Conservation (phyloP, 2,888 invertebrate species). For the Dorcus hopei region DNA sequence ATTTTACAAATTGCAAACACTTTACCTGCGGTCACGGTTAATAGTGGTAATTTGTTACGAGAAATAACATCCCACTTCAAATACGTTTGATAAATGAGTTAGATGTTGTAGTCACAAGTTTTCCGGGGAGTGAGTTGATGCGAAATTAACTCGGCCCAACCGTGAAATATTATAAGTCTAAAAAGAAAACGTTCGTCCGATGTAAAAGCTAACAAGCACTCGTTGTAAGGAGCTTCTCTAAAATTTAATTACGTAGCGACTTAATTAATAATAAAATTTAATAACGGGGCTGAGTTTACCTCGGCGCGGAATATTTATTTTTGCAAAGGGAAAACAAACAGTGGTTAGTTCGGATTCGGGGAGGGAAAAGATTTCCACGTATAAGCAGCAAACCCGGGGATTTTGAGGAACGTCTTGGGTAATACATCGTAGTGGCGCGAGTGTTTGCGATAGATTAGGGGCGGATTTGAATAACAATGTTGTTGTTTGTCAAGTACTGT, state of each 20-base stretch:
- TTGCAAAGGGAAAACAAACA: too few relatives aligned
- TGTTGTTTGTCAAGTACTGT: constrained; percentile 23
- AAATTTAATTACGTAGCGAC: constrained; percentile 7
- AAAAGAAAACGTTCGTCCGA: too few relatives aligned
- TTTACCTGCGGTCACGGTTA: too few relatives aligned
- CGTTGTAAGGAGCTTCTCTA: background rate
- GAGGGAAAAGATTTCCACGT: background rate
- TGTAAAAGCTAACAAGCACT: background rate
- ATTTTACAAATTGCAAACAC: too few relatives aligned
- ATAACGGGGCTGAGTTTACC: background rate
- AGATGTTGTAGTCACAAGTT: too few relatives aligned
- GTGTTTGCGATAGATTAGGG: constrained; percentile 25
- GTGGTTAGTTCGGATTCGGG: background rate
- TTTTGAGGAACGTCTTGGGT: background rate
- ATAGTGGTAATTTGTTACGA: too few relatives aligned
- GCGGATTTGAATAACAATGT: constrained; percentile 25
- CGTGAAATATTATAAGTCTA: too few relatives aligned
- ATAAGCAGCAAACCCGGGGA: background rate
- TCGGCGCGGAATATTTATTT: too few relatives aligned
- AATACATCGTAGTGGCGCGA: constrained; percentile 7
- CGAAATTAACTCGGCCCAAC: too few relatives aligned
- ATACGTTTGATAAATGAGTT: too few relatives aligned
- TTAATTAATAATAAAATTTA: constrained; percentile 11
- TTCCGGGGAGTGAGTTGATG: too few relatives aligned
- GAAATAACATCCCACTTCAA: too few relatives aligned